A percentile compares a stretch with the other conserved stretches of the same genome.
Conservation (phyloP, 2,797 vertebrate species). For the Dicrostonyx torquatus region DNA sequence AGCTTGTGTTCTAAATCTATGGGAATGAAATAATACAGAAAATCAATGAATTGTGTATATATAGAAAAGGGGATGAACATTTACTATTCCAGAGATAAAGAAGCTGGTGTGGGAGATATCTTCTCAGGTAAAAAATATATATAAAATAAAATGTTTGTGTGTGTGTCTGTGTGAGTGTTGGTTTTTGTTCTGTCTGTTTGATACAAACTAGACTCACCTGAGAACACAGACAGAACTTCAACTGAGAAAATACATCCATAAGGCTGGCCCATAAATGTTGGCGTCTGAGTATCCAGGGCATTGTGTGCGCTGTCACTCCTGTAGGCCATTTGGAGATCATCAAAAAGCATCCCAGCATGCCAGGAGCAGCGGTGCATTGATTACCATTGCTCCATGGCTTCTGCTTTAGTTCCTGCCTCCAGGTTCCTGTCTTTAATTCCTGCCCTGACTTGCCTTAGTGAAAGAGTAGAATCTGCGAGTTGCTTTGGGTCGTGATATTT, state of each 20-base stretch:
- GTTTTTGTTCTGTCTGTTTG: not conserved
- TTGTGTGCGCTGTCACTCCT: too few relatives aligned
- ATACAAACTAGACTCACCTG: not conserved
- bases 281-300: not conserved
- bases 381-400: not conserved
- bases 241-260: not conserved
- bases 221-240: not conserved
- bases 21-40: not conserved
- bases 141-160: not conserved
- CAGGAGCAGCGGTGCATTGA: not conserved
- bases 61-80: not conserved
- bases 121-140: not conserved
- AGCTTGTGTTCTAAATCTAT: not conserved
- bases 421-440: not conserved
- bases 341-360: not conserved
- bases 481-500: not conserved
- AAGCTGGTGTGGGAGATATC: not conserved
- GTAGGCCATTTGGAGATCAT: not conserved
- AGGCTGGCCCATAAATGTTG: not conserved
- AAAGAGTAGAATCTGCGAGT: not conserved
- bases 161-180: not conserved
- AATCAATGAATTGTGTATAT: not conserved
- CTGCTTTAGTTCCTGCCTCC: not conserved
- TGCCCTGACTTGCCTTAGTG: not conserved
- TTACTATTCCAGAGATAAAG: not conserved